These are phyloP conservation scores for Caenorhabditis drosophilae DNA, from an alignment of 2,888 invertebrate genomes.

Conservation along the genomic window DNA sequence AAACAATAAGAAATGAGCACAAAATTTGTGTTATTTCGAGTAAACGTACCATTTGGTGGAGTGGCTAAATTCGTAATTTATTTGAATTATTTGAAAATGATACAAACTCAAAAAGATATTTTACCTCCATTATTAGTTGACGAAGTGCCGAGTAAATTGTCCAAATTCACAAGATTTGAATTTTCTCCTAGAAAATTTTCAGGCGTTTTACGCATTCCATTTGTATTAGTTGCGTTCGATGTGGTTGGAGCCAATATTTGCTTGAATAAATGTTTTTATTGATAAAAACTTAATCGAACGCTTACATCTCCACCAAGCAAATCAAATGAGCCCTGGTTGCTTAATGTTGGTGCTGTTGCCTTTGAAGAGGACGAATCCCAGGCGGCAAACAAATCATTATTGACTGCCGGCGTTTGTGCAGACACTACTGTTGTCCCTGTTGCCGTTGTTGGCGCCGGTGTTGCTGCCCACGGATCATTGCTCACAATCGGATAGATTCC, in stretches of 20 bases:
- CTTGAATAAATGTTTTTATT: not conserved
- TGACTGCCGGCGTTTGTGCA: no score
- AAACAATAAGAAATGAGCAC: not conserved
- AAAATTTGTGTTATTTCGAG: no score
- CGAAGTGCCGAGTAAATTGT: constrained; percentile 82
- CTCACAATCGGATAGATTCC: not conserved
- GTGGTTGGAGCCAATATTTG: constrained; percentile 30
- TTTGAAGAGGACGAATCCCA: constrained; percentile 57
- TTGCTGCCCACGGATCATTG: constrained; percentile 70
- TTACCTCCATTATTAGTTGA: not conserved
- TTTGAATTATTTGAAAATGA: not conserved
- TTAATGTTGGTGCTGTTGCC: constrained; percentile 62
- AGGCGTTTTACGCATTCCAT: constrained; percentile 78
- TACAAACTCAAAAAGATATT: not conserved
- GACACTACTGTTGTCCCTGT: constrained; percentile 4
- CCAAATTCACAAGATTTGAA: constrained; percentile 92
- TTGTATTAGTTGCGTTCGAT: constrained; percentile 9
- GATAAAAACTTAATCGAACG: not conserved
- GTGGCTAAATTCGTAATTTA: constrained; percentile 3
- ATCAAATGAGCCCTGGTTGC: constrained; percentile 7
- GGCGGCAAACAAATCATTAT: constrained; percentile 53
- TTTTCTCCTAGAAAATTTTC: constrained; percentile 96
- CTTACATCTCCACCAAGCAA: constrained; percentile 32
- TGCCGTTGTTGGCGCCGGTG: constrained; percentile 1
- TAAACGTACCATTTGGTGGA: constrained; percentile 7